Conservation (phyloP, 1,140 invertebrate genomes). For the Ridgeia piscesae region DNA sequence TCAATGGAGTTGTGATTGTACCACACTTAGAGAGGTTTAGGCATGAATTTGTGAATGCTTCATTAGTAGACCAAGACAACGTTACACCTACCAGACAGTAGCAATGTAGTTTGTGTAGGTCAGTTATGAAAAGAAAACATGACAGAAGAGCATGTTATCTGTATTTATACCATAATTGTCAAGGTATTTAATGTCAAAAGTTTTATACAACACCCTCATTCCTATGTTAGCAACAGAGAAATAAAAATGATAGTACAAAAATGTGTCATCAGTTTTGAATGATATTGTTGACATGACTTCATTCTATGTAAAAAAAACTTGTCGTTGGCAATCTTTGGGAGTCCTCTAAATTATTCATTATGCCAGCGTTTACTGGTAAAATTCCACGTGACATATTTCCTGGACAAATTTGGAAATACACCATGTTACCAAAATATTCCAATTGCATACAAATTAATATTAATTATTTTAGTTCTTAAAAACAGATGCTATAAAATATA, state of each 20-base stretch:
- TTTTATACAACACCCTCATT: neutral
- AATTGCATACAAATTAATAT: neutral
- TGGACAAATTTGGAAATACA: neutral
- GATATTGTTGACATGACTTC: neutral
- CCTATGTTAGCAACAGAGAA: neutral
- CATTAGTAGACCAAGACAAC: no score
- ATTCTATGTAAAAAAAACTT: neutral
- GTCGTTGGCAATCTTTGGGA: neutral
- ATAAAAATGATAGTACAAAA: neutral
- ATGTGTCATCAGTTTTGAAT: neutral
- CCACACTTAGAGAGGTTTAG: neutral
- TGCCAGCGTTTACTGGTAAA: neutral
- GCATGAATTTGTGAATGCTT: neutral
- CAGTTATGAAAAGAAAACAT: no score
- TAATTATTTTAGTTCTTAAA: no score
- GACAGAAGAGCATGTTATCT: neutral
- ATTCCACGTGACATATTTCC: neutral
- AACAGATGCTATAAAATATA: no score
- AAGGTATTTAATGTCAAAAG: neutral
- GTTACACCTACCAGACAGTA: no score
- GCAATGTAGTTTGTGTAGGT: no score
- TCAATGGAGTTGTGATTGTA: neutral
- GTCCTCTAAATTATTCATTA: neutral
- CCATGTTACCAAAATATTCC: neutral
- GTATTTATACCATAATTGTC: neutral